Percentiles rank a stretch among this genome's conserved stretches.
Conservation (phyloP, 2,888 invertebrate species). For the Eledona agricola region DNA sequence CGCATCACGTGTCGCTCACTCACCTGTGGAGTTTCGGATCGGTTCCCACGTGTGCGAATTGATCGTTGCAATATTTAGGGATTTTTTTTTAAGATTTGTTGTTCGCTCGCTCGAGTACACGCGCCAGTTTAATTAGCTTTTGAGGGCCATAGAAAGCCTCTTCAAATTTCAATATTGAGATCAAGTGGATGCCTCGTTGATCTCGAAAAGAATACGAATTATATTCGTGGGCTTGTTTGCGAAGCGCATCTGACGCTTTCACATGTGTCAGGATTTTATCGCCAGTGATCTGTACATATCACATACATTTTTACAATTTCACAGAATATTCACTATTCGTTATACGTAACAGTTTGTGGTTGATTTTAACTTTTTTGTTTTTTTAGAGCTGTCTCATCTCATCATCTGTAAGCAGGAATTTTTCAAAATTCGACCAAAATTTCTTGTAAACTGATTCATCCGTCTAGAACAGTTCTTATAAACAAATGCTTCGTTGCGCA, state of each 20-base stretch:
- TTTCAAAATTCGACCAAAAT: no score
- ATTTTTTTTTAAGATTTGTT: conserved; percentile 16
- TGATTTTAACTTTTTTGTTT: no score
- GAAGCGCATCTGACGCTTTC: conserved; percentile 50
- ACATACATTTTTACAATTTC: no score
- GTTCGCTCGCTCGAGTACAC: conserved; percentile 7
- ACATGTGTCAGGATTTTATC: conserved; percentile 19
- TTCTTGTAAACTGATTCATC: no score
- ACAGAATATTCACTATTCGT: no score
- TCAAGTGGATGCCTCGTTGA: conserved; percentile 48
- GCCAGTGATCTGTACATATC: no score
- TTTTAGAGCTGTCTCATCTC: no score
- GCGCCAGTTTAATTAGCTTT: conserved; percentile 35
- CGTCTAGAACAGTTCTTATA: no score
- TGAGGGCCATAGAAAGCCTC: conserved; percentile 45
- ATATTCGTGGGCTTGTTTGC: conserved; percentile 48
- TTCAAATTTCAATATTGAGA: conserved; percentile 61
- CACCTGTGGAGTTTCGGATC: conserved; percentile 35
- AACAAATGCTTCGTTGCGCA: no score
- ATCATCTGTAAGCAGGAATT: no score
- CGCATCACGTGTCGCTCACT: conserved; percentile 36
- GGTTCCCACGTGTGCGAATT: conserved; percentile 35
- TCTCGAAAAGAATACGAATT: conserved; percentile 51
- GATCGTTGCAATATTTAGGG: conserved; percentile 1
- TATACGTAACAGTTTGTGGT: no score